Conservation (phyloP, 2,797 vertebrate species). For the Linurgus olivaceus region DNA sequence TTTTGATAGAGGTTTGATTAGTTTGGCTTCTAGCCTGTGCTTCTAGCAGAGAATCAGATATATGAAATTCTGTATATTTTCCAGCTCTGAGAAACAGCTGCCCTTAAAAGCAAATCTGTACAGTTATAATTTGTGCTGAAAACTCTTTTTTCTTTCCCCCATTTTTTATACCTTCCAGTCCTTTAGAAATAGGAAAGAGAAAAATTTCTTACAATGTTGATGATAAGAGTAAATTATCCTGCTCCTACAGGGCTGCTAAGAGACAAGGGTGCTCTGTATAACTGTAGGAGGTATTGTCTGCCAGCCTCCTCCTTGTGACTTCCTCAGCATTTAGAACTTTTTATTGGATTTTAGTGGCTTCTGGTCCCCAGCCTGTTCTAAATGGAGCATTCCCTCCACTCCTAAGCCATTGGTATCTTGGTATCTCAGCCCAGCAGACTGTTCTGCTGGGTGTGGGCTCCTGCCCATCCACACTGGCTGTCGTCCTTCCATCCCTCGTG, state of each 20-base stretch:
- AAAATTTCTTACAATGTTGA: background rate
- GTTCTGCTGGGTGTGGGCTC: background rate
- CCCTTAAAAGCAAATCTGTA: background rate
- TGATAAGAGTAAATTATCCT: slow-evolving; percentile 12
- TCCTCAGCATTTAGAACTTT: background rate
- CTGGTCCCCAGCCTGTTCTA: background rate
- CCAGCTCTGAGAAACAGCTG: background rate
- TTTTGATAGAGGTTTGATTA: slow-evolving; percentile 47
- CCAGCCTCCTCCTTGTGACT: background rate
- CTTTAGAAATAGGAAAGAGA: background rate
- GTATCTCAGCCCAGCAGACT: background rate
- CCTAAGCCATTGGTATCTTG: background rate
- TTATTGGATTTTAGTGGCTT: background rate
- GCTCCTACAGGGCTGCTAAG: background rate
- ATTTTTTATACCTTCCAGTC: background rate
- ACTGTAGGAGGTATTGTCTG: slow-evolving; percentile 2
- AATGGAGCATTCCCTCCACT: background rate
- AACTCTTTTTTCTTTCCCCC: background rate
- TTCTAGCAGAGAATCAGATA: slow-evolving; percentile 5
- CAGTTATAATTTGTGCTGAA: background rate
- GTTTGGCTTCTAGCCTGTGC: background rate
- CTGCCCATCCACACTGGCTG: background rate
- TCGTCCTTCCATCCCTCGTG: background rate
- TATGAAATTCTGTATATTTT: slow-evolving; percentile 24
- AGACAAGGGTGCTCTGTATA: background rate